phyloP scores from a whole-genome alignment of 2,113 vertebrate species.

The Clinocottus analis region DNA sequence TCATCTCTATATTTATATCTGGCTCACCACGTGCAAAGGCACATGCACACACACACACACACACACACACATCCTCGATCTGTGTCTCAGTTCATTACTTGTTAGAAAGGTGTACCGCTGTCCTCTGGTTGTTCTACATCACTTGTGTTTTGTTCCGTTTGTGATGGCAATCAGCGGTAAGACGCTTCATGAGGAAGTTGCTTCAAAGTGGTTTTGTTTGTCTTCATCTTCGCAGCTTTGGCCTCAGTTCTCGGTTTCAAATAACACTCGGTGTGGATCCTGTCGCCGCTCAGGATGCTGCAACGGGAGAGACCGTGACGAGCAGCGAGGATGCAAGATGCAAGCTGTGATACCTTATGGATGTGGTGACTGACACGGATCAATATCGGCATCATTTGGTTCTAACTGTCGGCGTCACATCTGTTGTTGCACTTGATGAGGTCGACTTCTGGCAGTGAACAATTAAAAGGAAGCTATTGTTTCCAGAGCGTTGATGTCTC shows the following conservation, averaged over 20 bases:
- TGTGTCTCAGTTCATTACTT: neutral
- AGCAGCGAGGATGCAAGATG: neutral
- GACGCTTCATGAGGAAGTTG: neutral
- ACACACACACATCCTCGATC: neutral
- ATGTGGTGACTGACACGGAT: too few species aligned
- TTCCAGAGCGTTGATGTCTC: too few species aligned
- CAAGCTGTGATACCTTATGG: too few species aligned
- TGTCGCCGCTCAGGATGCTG: slow-evolving; percentile 15
- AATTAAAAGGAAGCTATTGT: too few species aligned
- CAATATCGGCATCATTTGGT: too few species aligned
- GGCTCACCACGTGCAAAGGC: neutral
- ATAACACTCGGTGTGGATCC: neutral
- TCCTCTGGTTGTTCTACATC: neutral
- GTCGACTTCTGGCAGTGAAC: too few species aligned
- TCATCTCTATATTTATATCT: neutral
- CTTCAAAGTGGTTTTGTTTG: neutral
- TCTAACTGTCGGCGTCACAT: neutral
- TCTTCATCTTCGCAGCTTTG: slow-evolving; percentile 18
- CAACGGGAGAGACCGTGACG: slow-evolving; percentile 6
- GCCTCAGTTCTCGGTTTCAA: neutral
- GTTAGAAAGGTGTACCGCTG: neutral
- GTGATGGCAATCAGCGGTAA: neutral
- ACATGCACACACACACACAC: neutral
- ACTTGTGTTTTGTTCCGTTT: neutral
- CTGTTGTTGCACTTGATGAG: neutral